A percentile compares a stretch with the other conserved stretches of the same genome.
These are phyloP conservation scores for Aplochiton taeniatus DNA, from an alignment of 2,797 vertebrate genomes.

Conservation along the genomic window DNA sequence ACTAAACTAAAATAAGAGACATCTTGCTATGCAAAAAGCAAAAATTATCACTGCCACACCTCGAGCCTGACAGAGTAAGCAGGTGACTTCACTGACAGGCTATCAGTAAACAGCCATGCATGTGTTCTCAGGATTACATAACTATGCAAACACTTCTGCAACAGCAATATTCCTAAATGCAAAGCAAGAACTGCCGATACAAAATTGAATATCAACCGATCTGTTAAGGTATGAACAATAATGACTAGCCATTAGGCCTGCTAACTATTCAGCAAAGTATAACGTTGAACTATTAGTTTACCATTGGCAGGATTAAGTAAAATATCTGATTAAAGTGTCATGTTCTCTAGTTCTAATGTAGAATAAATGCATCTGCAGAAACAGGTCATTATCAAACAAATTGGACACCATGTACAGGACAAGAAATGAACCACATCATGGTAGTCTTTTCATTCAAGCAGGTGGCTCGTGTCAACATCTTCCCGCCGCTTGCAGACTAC, in stretches of 20 bases:
- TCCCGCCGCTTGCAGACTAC: conserved; percentile 34
- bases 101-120: not conserved
- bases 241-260: too few relatives aligned
- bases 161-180: conserved; percentile 6
- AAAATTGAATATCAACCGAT: not conserved
- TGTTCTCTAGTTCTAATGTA: too few relatives aligned
- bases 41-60: not conserved
- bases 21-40: too few relatives aligned
- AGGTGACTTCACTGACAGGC: conserved; percentile 1
- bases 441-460: conserved; percentile 23
- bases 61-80: not conserved
- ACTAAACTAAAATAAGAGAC: too few relatives aligned
- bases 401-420: conserved; percentile 57
- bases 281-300: too few relatives aligned
- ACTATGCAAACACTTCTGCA: not conserved
- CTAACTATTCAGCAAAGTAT: too few relatives aligned
- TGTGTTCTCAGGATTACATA: conserved; percentile 5
- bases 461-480: conserved; percentile 31
- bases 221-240: not conserved
- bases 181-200: not conserved
- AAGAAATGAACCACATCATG: conserved; percentile 64
- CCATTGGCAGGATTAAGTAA: too few relatives aligned
- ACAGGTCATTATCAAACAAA: too few relatives aligned
- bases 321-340: too few relatives aligned
- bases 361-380: too few relatives aligned